Evolutionary conservation across 2,888 invertebrate species (phyloP).

Genomic region (Drosophila aldrichi): DNA sequence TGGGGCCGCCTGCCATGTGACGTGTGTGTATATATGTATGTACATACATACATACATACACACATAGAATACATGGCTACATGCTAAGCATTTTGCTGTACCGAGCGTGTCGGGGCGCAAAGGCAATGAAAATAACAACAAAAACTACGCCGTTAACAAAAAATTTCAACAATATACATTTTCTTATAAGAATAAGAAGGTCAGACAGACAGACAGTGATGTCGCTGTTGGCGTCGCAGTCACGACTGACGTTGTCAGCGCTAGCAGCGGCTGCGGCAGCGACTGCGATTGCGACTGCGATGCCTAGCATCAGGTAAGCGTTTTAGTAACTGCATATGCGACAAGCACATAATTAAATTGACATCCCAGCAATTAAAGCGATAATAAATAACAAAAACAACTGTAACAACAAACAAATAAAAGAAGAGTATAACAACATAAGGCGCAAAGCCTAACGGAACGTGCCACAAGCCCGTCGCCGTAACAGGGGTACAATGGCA

Average conservation of each 20-base stretch:
- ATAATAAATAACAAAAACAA: conserved; percentile 29
- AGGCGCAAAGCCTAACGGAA: conserved; percentile 58
- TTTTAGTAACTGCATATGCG: conserved; percentile 52
- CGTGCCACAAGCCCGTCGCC: conserved; percentile 55
- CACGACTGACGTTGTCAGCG: neutral
- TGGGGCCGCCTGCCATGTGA: conserved; percentile 33
- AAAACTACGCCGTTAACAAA: conserved; percentile 59
- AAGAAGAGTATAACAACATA: conserved; percentile 29
- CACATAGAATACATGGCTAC: conserved; percentile 5
- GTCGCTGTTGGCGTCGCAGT: conserved; percentile 29
- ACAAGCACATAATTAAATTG: conserved; percentile 57
- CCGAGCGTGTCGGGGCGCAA: conserved; percentile 37
- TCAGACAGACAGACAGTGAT: conserved; percentile 45
- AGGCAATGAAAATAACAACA: conserved; percentile 38
- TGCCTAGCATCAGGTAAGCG: conserved; percentile 40
- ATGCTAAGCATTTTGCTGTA: conserved; percentile 21
- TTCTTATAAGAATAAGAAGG: conserved; percentile 61
- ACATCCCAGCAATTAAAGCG: conserved; percentile 52
- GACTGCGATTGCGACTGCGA: neutral
- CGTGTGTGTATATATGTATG: conserved; percentile 4
- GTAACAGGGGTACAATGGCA: conserved; percentile 11
- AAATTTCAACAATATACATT: conserved; percentile 35
- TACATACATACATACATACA: neutral
- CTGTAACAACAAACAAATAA: conserved; percentile 19
- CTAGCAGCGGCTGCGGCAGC: neutral